phyloP scores from a whole-genome alignment of 2,888 invertebrate species.

The Synergus itoensis region DNA sequence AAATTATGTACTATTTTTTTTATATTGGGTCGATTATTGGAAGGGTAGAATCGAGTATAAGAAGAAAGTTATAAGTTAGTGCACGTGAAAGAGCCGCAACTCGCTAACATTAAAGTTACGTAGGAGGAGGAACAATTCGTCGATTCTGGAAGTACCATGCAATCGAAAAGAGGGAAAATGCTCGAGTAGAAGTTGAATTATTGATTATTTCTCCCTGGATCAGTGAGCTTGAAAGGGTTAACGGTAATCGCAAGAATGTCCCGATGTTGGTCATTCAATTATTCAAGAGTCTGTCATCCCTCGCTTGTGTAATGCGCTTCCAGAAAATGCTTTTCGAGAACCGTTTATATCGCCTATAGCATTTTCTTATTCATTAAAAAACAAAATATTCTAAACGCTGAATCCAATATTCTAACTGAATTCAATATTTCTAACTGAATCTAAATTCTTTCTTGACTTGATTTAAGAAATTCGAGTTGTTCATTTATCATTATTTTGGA shows the following conservation, averaged over 20 bases:
- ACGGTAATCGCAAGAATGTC: conserved; percentile 73
- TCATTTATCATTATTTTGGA: too few relatives aligned
- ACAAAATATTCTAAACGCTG: background rate
- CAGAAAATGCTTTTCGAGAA: conserved; percentile 58
- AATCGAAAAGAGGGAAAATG: conserved; percentile 67
- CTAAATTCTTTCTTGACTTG: background rate
- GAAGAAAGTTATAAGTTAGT: conserved; percentile 18
- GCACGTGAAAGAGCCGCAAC: conserved; percentile 10
- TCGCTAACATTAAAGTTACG: conserved; percentile 29
- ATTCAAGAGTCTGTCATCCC: conserved; percentile 73
- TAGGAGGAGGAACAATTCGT: conserved; percentile 14
- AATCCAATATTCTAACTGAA: too few relatives aligned
- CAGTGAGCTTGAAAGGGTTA: conserved; percentile 66
- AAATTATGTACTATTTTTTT: too few relatives aligned
- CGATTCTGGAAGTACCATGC: conserved; percentile 43
- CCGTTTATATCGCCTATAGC: background rate
- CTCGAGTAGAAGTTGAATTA: conserved; percentile 65
- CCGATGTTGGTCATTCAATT: conserved; percentile 68
- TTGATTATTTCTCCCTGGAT: conserved; percentile 69
- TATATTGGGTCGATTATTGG: background rate
- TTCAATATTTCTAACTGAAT: background rate
- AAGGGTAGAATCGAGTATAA: background rate
- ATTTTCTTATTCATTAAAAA: background rate
- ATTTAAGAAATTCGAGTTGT: too few relatives aligned
- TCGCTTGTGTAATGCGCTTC: conserved; percentile 58